Percentiles rank a stretch among this genome's conserved stretches.
Conservation (phyloP, 2,797 vertebrate genomes). For the Chiroxiphia lanceolata region DNA sequence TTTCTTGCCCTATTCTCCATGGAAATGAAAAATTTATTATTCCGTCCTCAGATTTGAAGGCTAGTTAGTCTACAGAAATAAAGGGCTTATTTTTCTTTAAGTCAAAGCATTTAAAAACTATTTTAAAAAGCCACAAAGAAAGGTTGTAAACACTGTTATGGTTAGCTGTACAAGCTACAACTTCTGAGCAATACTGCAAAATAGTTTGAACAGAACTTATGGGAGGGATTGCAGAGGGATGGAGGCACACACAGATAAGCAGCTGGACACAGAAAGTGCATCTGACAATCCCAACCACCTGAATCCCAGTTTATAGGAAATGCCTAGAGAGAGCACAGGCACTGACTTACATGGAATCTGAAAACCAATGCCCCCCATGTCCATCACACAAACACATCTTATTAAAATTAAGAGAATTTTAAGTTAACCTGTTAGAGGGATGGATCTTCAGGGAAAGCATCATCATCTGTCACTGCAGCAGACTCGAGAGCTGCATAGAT, state of each 20-base stretch:
- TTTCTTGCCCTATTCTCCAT: background rate
- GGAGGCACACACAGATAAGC: background rate
- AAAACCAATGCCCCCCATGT: background rate
- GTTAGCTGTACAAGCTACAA: background rate
- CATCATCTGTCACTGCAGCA: background rate
- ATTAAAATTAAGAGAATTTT: background rate
- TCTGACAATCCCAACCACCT: background rate
- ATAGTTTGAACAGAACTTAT: background rate
- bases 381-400: background rate
- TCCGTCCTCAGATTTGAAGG: background rate
- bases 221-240: background rate
- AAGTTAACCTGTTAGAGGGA: background rate
- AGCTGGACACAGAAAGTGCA: background rate
- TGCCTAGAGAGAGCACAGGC: background rate
- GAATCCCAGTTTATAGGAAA: background rate
- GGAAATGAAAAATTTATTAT: background rate
- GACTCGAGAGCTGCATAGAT: background rate
- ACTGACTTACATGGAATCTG: background rate
- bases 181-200: background rate
- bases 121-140: background rate
- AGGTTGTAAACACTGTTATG: background rate
- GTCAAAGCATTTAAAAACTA: background rate
- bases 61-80: background rate
- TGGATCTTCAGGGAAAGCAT: background rate
- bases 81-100: background rate